A percentile compares a stretch with the other conserved stretches of the same genome.
Conservation (phyloP, 2,113 vertebrate species). For the Syngnathus scovelli region DNA sequence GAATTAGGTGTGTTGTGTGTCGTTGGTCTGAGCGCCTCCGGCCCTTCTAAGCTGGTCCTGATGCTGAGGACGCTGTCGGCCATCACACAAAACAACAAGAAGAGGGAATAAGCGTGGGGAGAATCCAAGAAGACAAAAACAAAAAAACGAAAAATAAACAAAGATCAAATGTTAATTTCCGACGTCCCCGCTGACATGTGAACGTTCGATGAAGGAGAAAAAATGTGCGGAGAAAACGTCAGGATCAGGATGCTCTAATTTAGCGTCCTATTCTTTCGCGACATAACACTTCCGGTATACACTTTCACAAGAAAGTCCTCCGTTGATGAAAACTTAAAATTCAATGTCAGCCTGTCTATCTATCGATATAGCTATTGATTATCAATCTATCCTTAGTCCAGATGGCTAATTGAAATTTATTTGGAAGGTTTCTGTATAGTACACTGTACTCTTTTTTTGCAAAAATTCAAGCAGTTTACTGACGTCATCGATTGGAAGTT, state of each 20-base stretch:
- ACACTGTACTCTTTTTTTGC: neutral
- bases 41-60: constrained; percentile 32
- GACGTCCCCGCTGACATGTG: neutral
- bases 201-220: neutral
- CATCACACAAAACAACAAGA: constrained; percentile 25
- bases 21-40: constrained; percentile 34
- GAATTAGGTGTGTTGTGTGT: constrained; percentile 35
- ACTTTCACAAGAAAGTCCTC: constrained; percentile 5
- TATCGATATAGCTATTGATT: too few relatives aligned
- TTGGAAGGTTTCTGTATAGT: too few relatives aligned
- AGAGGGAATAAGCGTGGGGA: too few relatives aligned
- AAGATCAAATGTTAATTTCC: neutral
- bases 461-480: neutral
- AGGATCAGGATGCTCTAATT: constrained; percentile 36
- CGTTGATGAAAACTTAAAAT: neutral
- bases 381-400: too few relatives aligned
- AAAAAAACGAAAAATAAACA: neutral
- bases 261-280: neutral
- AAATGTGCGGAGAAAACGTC: constrained; percentile 37
- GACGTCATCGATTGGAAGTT: neutral
- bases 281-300: constrained; percentile 5
- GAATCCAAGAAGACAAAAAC: neutral
- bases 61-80: constrained; percentile 33
- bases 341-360: too few relatives aligned
- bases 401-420: too few relatives aligned